These are phyloP conservation scores for Ormyrus labotus DNA, from an alignment of 2,888 invertebrate species.

Conservation along the genomic window DNA sequence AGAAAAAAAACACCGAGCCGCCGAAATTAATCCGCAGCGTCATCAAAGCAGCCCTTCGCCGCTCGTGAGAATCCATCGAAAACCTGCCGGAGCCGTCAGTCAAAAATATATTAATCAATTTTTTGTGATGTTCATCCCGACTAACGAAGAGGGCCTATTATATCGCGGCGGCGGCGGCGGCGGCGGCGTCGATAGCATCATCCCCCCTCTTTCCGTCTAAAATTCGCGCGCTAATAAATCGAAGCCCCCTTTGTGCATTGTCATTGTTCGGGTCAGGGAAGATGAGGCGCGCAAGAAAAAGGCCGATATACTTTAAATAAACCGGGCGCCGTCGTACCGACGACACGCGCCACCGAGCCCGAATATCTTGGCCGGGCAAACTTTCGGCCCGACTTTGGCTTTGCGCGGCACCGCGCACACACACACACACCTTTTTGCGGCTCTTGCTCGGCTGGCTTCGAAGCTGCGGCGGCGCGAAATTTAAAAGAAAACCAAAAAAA, in stretches of 20 bases:
- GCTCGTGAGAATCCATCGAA: no score
- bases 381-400: no score
- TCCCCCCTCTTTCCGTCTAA: no score
- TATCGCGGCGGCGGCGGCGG: no score
- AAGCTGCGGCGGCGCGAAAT: background rate
- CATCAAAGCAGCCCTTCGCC: no score
- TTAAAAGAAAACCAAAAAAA: background rate
- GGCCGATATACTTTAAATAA: background rate
- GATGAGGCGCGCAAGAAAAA: background rate
- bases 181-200: no score
- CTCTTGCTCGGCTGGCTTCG: background rate
- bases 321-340: background rate
- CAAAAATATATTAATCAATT: constrained; percentile 37
- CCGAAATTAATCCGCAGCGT: no score
- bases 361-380: background rate
- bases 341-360: background rate
- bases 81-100: background rate
- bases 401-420: no score
- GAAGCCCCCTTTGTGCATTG: constrained; percentile 35
- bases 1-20: no score
- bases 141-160: constrained; percentile 18
- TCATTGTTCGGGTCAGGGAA: constrained; percentile 10
- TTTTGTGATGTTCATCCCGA: background rate
- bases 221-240: constrained; percentile 36
- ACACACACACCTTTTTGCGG: background rate